These are phyloP conservation scores for Polyergus mexicanus DNA, from an alignment of 1,140 invertebrate genomes.

Conservation along the genomic window DNA sequence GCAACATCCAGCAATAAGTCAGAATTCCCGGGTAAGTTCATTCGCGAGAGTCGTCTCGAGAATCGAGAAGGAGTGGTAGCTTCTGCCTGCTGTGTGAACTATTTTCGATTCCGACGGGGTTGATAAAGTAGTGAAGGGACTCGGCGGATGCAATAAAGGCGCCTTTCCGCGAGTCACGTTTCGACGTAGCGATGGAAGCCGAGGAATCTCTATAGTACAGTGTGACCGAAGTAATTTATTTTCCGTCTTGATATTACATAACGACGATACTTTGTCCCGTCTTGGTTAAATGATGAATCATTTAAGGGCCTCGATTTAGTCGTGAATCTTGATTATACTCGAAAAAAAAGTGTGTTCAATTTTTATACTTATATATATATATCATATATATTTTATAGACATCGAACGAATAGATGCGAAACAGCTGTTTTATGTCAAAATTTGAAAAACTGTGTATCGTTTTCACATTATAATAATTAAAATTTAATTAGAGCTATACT, in stretches of 20 bases:
- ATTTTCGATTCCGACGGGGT: slow-evolving; percentile 61
- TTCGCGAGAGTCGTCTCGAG: slow-evolving; percentile 54
- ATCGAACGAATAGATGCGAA: background rate
- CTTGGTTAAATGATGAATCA: slow-evolving; percentile 34
- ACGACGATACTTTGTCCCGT: slow-evolving; percentile 54
- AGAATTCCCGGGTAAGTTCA: slow-evolving; percentile 38
- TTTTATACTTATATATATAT: background rate
- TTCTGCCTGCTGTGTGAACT: slow-evolving; percentile 52
- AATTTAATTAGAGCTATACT: slow-evolving; percentile 21
- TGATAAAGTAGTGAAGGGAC: slow-evolving; percentile 60
- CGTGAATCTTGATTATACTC: background rate
- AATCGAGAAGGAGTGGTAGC: slow-evolving; percentile 49
- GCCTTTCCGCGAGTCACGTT: slow-evolving; percentile 60
- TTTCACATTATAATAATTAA: background rate
- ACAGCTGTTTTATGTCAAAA: background rate
- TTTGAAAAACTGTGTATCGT: background rate
- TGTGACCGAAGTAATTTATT: slow-evolving; percentile 56
- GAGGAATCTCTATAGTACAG: slow-evolving; percentile 46
- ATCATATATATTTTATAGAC: no score
- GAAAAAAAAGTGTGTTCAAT: slow-evolving; percentile 15
- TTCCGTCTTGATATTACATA: slow-evolving; percentile 51
- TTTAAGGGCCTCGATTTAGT: background rate
- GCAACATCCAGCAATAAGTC: slow-evolving; percentile 34
- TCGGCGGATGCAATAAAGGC: slow-evolving; percentile 58
- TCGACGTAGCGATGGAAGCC: slow-evolving; percentile 46